Percentiles rank a stretch among this genome's conserved stretches.
Evolutionary conservation across 2,113 vertebrate species (phyloP).

Genomic region (Gadus macrocephalus): DNA sequence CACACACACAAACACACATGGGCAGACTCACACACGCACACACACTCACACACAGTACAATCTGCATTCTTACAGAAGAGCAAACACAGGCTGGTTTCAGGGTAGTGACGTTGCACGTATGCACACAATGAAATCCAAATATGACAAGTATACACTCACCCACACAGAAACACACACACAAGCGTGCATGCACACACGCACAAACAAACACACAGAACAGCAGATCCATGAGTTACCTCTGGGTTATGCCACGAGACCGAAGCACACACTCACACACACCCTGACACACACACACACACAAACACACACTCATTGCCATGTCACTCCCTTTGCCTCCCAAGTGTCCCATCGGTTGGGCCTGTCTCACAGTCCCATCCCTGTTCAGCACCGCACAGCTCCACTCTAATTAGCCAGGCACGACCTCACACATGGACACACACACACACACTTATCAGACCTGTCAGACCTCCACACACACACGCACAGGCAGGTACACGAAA

Average conservation of each 20-base stretch:
- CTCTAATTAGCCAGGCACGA: conserved; percentile 54
- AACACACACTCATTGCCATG: background rate
- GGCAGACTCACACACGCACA: background rate
- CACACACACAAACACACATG: too few relatives aligned
- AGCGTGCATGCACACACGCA: background rate
- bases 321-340: conserved; percentile 8
- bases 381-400: conserved; percentile 43
- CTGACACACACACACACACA: background rate
- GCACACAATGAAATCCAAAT: background rate
- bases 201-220: background rate
- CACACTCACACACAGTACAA: background rate
- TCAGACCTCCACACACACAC: conserved; percentile 4
- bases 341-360: conserved; percentile 9
- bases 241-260: too few relatives aligned
- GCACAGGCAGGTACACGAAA: background rate
- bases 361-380: conserved; percentile 42
- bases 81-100: conserved; percentile 8
- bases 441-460: too few relatives aligned
- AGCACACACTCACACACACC: too few relatives aligned
- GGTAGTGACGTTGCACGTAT: conserved; percentile 8
- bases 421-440: background rate
- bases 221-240: too few relatives aligned
- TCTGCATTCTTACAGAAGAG: conserved; percentile 28
- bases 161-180: background rate
- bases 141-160: background rate